phyloP scores from a whole-genome alignment of 2,113 vertebrate genomes.

The Probosciger aterrimus region DNA sequence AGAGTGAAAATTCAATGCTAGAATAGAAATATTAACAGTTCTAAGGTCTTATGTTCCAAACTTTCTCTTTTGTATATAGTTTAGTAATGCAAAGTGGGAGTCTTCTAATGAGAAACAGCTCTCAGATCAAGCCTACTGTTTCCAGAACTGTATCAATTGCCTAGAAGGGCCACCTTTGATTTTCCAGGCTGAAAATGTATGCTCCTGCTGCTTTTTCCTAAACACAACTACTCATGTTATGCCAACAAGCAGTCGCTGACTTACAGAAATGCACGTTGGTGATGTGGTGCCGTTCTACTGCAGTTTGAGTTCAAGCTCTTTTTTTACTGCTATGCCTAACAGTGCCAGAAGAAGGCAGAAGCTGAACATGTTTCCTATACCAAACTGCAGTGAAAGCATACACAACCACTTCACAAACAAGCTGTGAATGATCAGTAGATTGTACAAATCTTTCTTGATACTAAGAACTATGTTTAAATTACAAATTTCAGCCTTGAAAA shows the following conservation, averaged over 20 bases:
- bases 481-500: background rate
- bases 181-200: background rate
- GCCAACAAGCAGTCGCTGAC: background rate
- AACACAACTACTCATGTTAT: background rate
- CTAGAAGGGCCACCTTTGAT: background rate
- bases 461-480: background rate
- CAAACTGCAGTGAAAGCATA: background rate
- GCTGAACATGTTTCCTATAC: slow-evolving; percentile 23
- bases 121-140: background rate
- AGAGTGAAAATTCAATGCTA: background rate
- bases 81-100: background rate
- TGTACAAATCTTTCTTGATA: background rate
- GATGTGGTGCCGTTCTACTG: background rate
- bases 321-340: slow-evolving; percentile 37
- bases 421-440: background rate
- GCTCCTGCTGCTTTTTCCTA: background rate
- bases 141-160: background rate
- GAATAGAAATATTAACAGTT: background rate
- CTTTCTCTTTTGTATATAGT: background rate
- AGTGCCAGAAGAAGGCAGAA: slow-evolving; percentile 70
- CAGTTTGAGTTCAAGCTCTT: background rate
- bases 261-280: background rate
- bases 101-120: background rate
- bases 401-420: background rate
- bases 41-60: background rate